phyloP scores from a whole-genome alignment of 2,888 invertebrate species.

The Trisateles emortualis region DNA sequence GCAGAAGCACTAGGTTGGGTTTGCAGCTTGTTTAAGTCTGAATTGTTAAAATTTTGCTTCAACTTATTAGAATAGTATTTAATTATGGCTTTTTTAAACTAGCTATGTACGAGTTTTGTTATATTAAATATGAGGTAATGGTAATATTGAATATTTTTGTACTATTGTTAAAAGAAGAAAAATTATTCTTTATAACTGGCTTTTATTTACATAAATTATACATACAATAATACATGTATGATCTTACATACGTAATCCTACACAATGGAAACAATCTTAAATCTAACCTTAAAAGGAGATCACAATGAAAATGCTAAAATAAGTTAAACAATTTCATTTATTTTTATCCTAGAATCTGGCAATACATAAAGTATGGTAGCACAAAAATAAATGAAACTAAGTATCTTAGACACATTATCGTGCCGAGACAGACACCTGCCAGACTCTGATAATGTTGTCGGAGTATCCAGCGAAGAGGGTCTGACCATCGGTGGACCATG shows the following conservation, averaged over 20 bases:
- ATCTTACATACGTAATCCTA: constrained; percentile 41
- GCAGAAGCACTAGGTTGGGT: too few species aligned
- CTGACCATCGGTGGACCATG: constrained; percentile 99
- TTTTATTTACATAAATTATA: constrained; percentile 72
- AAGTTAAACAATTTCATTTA: constrained; percentile 79
- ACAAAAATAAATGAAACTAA: constrained; percentile 84
- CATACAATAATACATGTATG: constrained; percentile 46
- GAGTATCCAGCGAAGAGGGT: constrained; percentile 99
- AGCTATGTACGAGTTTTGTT: too few species aligned
- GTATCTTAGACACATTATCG: constrained; percentile 84
- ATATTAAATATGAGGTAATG: too few species aligned
- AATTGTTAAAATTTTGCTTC: too few species aligned
- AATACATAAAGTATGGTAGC: constrained; percentile 51
- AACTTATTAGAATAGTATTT: too few species aligned
- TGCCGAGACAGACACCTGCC: constrained; percentile 97
- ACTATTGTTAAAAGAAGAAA: constrained; percentile 42
- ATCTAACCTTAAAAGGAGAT: constrained; percentile 67
- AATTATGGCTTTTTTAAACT: too few species aligned
- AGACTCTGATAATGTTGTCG: constrained; percentile 98
- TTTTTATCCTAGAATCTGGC: constrained; percentile 69
- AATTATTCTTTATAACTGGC: constrained; percentile 43
- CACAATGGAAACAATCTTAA: constrained; percentile 35
- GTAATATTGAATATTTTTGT: constrained; percentile 2
- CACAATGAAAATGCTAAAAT: constrained; percentile 74
- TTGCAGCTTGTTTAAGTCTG: too few species aligned